Conservation (phyloP, 1,140 invertebrate species). For the Drosophila rufa region DNA sequence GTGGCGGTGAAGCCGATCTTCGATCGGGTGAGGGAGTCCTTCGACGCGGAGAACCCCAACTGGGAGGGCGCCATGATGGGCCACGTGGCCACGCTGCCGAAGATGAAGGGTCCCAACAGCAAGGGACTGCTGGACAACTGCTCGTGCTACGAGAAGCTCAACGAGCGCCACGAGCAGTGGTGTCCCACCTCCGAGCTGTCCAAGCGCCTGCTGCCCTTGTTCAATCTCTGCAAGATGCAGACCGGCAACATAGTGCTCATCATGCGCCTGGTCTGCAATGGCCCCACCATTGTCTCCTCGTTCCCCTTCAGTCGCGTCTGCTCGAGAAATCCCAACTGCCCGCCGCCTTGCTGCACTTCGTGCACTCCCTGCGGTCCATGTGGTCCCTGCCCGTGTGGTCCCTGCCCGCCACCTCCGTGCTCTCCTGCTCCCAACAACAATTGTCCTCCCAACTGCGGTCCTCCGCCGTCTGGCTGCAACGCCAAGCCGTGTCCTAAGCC, state of each 20-base stretch:
- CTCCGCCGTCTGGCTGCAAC: too few relatives aligned
- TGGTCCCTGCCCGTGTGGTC: too few relatives aligned
- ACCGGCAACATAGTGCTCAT: conserved; percentile 80
- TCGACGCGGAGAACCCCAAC: conserved; percentile 67
- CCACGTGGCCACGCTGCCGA: conserved; percentile 53
- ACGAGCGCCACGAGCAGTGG: conserved; percentile 63
- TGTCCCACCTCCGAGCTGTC: conserved; percentile 75
- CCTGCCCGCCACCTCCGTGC: too few relatives aligned
- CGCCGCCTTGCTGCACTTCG: not conserved
- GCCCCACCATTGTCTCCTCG: conserved; percentile 69
- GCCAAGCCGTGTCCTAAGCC: not conserved
- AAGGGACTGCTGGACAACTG: conserved; percentile 66
- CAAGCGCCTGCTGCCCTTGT: conserved; percentile 73
- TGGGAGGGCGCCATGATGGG: conserved; percentile 53
- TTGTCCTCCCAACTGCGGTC: too few relatives aligned
- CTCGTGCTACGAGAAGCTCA: conserved; percentile 58
- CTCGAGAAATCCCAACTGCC: conserved; percentile 64
- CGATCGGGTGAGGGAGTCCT: conserved; percentile 73
- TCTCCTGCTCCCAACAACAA: too few relatives aligned
- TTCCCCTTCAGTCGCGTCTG: conserved; percentile 68
- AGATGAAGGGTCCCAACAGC: conserved; percentile 53
- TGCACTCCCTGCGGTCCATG: too few relatives aligned
- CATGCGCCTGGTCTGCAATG: conserved; percentile 74
- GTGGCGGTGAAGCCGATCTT: conserved; percentile 74
- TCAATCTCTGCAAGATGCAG: conserved; percentile 78